phyloP scores from a whole-genome alignment of 2,888 invertebrate species.

The Trissolcus brochymenae region DNA sequence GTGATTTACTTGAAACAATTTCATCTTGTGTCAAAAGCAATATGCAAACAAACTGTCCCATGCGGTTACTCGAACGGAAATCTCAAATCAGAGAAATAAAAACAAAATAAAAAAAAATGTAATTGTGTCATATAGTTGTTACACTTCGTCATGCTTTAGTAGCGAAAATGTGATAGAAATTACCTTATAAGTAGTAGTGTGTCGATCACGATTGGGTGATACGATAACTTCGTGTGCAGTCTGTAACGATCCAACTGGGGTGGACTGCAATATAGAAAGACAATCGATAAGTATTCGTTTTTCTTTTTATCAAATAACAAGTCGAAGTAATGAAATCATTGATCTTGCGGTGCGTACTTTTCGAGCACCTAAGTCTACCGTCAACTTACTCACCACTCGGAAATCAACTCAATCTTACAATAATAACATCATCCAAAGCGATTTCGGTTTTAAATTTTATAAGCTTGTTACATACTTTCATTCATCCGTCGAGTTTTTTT shows the following conservation, averaged over 20 bases:
- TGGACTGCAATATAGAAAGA: constrained; percentile 83
- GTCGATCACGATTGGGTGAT: constrained; percentile 92
- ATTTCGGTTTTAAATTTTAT: constrained; percentile 3
- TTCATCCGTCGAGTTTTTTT: neutral
- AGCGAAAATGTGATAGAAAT: constrained; percentile 46
- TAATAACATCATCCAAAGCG: constrained; percentile 16
- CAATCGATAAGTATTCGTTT: constrained; percentile 41
- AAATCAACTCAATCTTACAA: constrained; percentile 64
- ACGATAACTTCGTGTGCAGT: constrained; percentile 94
- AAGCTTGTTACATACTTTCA: constrained; percentile 1
- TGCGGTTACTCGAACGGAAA: constrained; percentile 47
- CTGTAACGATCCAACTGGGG: constrained; percentile 93
- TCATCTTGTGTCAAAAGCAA: constrained; percentile 44
- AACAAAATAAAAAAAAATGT: constrained; percentile 14
- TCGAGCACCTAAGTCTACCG: constrained; percentile 19
- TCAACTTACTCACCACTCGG: constrained; percentile 43
- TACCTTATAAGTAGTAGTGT: constrained; percentile 89
- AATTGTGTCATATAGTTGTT: constrained; percentile 24
- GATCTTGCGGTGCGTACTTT: constrained; percentile 27
- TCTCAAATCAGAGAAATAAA: constrained; percentile 16
- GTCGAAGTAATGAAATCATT: constrained; percentile 16
- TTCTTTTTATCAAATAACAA: neutral
- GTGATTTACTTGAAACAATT: constrained; percentile 12
- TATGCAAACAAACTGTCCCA: constrained; percentile 52
- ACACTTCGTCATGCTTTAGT: constrained; percentile 43